Conservation (phyloP, 2,888 invertebrate species). For the Sylvicola fuscatus region DNA sequence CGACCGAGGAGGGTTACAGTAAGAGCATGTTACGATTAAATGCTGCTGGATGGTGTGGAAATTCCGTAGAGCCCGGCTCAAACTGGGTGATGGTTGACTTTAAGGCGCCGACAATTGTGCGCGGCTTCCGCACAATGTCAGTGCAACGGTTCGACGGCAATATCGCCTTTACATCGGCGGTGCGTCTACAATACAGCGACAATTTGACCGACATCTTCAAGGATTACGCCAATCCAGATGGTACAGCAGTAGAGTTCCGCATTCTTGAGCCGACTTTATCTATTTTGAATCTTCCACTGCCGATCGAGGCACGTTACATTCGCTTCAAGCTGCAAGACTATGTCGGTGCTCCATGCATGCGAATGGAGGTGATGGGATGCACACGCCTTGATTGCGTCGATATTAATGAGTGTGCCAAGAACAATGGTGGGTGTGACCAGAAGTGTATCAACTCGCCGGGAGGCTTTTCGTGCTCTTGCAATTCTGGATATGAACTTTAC, state of each 20-base stretch:
- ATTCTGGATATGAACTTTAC: constrained; percentile 80
- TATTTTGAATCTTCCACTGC: constrained; percentile 71
- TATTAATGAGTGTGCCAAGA: constrained; percentile 66
- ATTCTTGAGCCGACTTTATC: constrained; percentile 80
- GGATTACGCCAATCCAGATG: constrained; percentile 83
- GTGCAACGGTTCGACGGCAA: constrained; percentile 64
- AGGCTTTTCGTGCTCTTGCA: constrained; percentile 71
- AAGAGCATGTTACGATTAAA: constrained; percentile 70
- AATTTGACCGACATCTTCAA: constrained; percentile 74
- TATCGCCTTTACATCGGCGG: constrained; percentile 75
- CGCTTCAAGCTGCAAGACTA: constrained; percentile 76
- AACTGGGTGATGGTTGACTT: constrained; percentile 80
- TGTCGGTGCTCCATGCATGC: constrained; percentile 70
- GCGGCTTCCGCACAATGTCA: constrained; percentile 81
- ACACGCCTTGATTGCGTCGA: constrained; percentile 75
- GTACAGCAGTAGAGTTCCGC: constrained; percentile 80
- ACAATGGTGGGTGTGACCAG: constrained; percentile 84
- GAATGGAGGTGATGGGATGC: constrained; percentile 84
- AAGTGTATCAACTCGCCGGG: constrained; percentile 84
- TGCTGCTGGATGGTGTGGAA: constrained; percentile 80
- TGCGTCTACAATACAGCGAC: constrained; percentile 68
- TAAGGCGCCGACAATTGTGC: constrained; percentile 68
- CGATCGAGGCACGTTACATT: constrained; percentile 76
- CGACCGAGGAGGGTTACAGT: constrained; percentile 59
- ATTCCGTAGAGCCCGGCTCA: constrained; percentile 60